phyloP scores from a whole-genome alignment of 2,113 vertebrate genomes.

The Budorcas taxicolor region DNA sequence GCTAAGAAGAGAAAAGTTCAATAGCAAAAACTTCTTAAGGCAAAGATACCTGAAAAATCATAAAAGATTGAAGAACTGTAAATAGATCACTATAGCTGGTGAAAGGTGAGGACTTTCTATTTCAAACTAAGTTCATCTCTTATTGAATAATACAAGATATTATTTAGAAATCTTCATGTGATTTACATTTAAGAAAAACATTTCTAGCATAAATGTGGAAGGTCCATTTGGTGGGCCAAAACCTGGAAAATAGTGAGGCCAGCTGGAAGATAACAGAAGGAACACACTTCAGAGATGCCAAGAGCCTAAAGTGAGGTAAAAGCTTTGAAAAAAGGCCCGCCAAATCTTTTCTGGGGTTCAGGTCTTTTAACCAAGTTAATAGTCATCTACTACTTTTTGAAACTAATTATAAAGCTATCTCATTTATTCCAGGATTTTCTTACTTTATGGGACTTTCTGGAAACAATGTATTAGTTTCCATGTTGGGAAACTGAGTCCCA shows the following conservation, averaged over 20 bases:
- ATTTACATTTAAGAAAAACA: background rate
- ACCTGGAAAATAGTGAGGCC: background rate
- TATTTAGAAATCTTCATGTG: background rate
- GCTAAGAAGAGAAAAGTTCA: background rate
- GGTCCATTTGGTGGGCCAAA: background rate
- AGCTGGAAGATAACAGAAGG: background rate
- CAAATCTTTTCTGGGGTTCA: background rate
- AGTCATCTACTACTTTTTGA: background rate
- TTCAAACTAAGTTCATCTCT: background rate
- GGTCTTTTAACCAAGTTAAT: background rate
- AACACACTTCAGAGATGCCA: background rate
- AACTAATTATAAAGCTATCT: background rate
- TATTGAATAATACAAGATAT: background rate
- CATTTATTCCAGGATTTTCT: background rate
- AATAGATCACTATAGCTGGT: background rate
- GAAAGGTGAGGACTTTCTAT: background rate
- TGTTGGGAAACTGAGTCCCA: background rate
- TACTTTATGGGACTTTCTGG: background rate
- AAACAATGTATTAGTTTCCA: background rate
- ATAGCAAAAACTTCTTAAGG: background rate
- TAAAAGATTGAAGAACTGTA: background rate
- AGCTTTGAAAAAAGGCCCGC: background rate
- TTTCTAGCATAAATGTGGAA: background rate
- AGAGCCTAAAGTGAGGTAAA: background rate
- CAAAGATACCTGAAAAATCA: background rate